phyloP scores from a whole-genome alignment of 2,888 invertebrate species.

The Ectemnius cavifrons region DNA sequence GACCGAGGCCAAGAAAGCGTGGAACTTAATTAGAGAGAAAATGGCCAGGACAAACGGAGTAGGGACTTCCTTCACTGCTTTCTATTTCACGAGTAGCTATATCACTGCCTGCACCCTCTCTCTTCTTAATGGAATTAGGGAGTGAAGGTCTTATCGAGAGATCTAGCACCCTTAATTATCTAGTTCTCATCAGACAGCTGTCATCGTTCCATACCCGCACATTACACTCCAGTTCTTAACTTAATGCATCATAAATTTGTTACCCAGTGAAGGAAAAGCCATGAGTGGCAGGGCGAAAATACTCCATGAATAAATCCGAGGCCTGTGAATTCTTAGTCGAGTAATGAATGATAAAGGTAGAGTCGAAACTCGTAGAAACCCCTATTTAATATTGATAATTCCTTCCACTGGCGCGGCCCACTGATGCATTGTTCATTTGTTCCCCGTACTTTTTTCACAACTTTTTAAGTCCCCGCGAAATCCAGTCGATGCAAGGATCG shows the following conservation, averaged over 20 bases:
- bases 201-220: conserved; percentile 23
- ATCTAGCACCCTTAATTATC: conserved; percentile 36
- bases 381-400: too few species aligned
- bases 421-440: too few species aligned
- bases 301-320: too few species aligned
- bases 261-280: not conserved
- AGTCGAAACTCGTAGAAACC: too few species aligned
- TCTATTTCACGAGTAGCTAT: conserved; percentile 40
- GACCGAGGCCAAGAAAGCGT: conserved; percentile 51
- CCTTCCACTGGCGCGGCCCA: too few species aligned
- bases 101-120: conserved; percentile 21
- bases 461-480: too few species aligned
- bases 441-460: too few species aligned
- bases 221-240: not conserved
- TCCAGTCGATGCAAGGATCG: too few species aligned
- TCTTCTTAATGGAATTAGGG: conserved; percentile 12
- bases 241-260: conserved; percentile 18
- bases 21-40: conserved; percentile 55
- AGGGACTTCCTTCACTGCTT: conserved; percentile 36
- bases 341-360: too few species aligned
- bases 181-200: conserved; percentile 29
- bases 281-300: not conserved
- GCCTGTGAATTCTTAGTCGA: too few species aligned
- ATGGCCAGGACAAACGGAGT: conserved; percentile 30
- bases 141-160: conserved; percentile 12